Conservation (phyloP, 2,113 vertebrate genomes). For the Phoxinus phoxinus region DNA sequence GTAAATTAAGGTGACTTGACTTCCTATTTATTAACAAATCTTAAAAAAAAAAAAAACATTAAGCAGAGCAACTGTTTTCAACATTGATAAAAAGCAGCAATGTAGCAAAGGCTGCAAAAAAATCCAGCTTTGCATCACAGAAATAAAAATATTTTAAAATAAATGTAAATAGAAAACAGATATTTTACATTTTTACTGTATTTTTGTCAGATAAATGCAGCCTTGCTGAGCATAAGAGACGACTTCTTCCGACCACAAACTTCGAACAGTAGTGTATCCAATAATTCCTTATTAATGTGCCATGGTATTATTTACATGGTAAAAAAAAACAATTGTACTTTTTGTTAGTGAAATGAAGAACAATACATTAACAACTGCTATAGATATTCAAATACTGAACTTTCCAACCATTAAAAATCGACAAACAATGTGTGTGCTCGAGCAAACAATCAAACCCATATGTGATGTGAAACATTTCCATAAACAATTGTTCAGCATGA, state of each 20-base stretch:
- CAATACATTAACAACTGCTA: neutral
- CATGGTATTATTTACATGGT: neutral
- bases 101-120: too few relatives aligned
- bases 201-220: neutral
- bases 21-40: too few relatives aligned
- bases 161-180: neutral
- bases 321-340: neutral
- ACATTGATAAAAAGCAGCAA: neutral
- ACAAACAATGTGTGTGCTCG: neutral
- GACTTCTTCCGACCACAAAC: neutral
- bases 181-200: neutral
- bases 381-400: slow-evolving; percentile 13
- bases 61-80: neutral
- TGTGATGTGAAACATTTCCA: slow-evolving; percentile 16
- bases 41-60: neutral
- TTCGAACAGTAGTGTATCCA: neutral
- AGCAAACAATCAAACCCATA: slow-evolving; percentile 11
- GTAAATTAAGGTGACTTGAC: too few relatives aligned
- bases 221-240: neutral
- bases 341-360: neutral
- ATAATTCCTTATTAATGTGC: neutral
- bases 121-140: too few relatives aligned
- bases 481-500: slow-evolving; percentile 16
- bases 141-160: neutral
- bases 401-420: neutral